Evolutionary conservation across 1,140 invertebrate species (phyloP).

Genomic region (Drosophila tristis): DNA sequence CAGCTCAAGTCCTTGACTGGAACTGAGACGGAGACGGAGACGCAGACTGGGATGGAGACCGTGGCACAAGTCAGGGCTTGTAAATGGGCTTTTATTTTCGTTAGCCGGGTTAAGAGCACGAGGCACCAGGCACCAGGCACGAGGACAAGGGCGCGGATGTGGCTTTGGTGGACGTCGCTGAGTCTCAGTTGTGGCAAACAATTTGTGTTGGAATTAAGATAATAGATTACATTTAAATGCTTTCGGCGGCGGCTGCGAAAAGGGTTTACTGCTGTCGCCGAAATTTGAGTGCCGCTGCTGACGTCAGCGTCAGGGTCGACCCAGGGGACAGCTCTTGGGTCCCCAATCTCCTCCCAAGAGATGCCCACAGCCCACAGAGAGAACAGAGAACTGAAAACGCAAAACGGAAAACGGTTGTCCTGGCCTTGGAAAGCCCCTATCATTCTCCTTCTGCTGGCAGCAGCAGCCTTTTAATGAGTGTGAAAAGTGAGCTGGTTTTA

Average conservation of each 20-base stretch:
- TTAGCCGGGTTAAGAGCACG: constrained; percentile 63
- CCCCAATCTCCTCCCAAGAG: background rate
- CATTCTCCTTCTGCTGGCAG: constrained; percentile 28
- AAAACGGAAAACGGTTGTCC: no score
- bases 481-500: constrained; percentile 78
- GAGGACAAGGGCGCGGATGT: constrained; percentile 10
- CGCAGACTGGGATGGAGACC: no score
- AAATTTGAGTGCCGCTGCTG: constrained; percentile 64
- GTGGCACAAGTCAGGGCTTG: constrained; percentile 15
- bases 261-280: constrained; percentile 59
- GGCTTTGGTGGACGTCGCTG: background rate
- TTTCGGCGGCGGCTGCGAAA: constrained; percentile 41
- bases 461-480: constrained; percentile 71
- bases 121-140: constrained; percentile 25
- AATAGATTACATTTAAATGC: constrained; percentile 82
- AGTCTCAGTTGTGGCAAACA: constrained; percentile 50
- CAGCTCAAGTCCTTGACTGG: constrained; percentile 63
- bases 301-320: constrained; percentile 46
- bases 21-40: background rate
- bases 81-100: constrained; percentile 75
- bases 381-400: no score
- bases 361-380: constrained; percentile 11
- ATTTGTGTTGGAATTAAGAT: constrained; percentile 82
- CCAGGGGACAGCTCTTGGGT: constrained; percentile 26
- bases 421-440: constrained; percentile 40